Conservation (phyloP, 2,113 vertebrate genomes). For the Sapayoa aenigma region DNA sequence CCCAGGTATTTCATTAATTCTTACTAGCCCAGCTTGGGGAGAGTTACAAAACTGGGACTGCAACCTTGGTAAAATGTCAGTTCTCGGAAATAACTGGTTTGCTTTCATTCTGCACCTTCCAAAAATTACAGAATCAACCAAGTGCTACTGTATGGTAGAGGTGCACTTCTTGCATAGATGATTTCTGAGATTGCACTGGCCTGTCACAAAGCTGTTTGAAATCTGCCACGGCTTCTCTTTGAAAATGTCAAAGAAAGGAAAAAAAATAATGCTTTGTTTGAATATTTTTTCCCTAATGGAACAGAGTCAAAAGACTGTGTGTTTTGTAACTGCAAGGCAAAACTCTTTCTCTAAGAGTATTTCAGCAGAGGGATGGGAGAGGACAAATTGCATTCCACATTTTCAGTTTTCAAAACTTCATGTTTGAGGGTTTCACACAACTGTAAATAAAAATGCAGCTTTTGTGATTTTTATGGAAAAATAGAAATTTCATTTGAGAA, state of each 20-base stretch:
- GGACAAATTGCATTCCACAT: neutral
- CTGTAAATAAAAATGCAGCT: neutral
- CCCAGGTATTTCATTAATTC: constrained; percentile 63
- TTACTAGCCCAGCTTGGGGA: neutral
- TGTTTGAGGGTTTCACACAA: neutral
- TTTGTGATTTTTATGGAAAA: neutral
- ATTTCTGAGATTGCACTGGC: neutral
- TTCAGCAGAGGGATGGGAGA: neutral
- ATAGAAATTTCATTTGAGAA: neutral
- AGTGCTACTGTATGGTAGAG: neutral
- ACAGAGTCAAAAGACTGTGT: neutral
- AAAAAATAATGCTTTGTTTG: neutral
- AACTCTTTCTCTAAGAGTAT: neutral
- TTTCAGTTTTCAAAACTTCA: neutral
- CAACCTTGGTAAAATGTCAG: neutral
- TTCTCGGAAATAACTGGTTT: constrained; percentile 6
- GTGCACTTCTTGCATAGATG: neutral
- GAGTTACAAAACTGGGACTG: constrained; percentile 46
- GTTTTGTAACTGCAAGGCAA: constrained; percentile 50
- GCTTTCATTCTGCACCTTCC: neutral
- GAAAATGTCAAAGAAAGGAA: neutral
- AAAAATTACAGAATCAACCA: neutral
- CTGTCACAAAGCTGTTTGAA: neutral
- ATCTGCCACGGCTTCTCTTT: neutral
- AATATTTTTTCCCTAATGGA: neutral